A percentile compares a stretch with the other conserved stretches of the same genome.
Conservation (phyloP, 2,888 invertebrate genomes). For the Plebejus melissa region DNA sequence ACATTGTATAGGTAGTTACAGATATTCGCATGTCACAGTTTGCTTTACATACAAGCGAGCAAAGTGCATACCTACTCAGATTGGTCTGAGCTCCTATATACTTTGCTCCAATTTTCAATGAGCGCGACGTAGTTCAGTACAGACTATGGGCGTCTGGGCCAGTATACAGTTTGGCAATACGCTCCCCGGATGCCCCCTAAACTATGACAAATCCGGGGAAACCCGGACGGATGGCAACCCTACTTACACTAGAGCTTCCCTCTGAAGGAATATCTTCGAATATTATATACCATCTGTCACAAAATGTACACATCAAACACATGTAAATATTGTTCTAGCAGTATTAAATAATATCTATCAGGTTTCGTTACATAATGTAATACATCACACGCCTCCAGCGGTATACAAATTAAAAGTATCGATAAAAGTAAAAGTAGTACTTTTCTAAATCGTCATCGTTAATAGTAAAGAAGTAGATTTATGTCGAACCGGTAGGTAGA, state of each 20-base stretch:
- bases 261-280: not conserved
- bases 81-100: not conserved
- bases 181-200: too few relatives aligned
- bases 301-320: not conserved
- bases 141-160: not conserved
- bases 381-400: not conserved
- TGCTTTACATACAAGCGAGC: not conserved
- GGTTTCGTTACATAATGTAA: not conserved
- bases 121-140: not conserved
- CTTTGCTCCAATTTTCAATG: not conserved
- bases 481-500: conserved; percentile 6
- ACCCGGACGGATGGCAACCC: too few relatives aligned
- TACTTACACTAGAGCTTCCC: not conserved
- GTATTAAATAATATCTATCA: not conserved
- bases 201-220: too few relatives aligned
- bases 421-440: conserved; percentile 25
- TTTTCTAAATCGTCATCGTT: conserved; percentile 16
- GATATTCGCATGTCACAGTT: too few relatives aligned
- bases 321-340: not conserved
- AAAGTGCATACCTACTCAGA: conserved; percentile 1
- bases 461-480: conserved; percentile 10
- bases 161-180: not conserved
- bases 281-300: conserved; percentile 1
- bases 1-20: too few relatives aligned
- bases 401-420: not conserved